Base-by-base conservation (phyloP, 2,797 vertebrate genomes). In the Acipenser oxyrinchus region DNA sequence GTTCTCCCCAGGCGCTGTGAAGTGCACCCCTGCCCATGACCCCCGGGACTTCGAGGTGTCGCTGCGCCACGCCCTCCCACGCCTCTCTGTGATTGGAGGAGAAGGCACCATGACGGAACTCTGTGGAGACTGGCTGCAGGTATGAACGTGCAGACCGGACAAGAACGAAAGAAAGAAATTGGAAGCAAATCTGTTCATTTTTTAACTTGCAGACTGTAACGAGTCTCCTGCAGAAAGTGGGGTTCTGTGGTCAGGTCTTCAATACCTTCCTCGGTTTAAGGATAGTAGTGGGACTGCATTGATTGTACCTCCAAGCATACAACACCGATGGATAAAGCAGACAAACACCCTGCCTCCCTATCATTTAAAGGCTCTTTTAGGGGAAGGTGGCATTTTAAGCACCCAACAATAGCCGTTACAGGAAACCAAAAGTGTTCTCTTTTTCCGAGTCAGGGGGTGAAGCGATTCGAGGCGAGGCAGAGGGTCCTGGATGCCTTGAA, bases 1-100 rank as follows among this genome's bases (percentile, higher is more conserved):
- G 23, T 37, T 37, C 23, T 1, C 23, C 23, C 6, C 67, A 96
- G 94, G 94, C 63, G 94, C 92, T 0, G 87, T 95, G 66, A 96
- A 96, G 72, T 84, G 95, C 72, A 95, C 93, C 3, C 94, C 94
- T 1, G 92, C 90, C 52, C 93, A 96, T 48, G 93, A 92, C 78
- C 84, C 83, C 66, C 67, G 74, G 0, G 93, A 96, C 76, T 92
- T 92, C 37, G 80, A 87, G 68, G 80, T 95, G 57, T 84, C 81
- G 2, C 79, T 82, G 75, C 84, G 77, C 60, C 92, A 94, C 4
- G 76, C 79, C 0, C 82, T 96, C 61, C 86, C 86, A 0, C 77
- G 77, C 0, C 51, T 88, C 70, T 89, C 85, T 13, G 90, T 94
- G 74, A 93, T 96, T 48, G 78, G 76, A 1, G 93, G 89, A 75